Evolutionary conservation across 2,113 vertebrate species (phyloP).

Genomic region (Merops nubicus): DNA sequence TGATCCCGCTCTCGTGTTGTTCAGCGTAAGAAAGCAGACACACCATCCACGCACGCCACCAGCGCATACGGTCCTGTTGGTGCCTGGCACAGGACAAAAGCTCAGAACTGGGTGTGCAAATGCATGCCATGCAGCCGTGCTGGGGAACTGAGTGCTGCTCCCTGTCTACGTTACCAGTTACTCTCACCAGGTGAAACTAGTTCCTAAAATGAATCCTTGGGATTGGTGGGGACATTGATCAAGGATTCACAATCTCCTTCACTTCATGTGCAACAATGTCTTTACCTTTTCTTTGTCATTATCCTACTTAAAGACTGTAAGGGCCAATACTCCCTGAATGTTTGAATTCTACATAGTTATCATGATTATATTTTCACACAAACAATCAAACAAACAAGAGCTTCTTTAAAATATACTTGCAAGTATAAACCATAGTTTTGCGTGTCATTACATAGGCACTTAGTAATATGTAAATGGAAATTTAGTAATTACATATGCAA

Average conservation of each 20-base stretch:
- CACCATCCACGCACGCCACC: neutral
- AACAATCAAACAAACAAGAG: neutral
- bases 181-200: neutral
- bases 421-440: neutral
- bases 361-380: neutral
- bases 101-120: neutral
- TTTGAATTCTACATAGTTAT: neutral
- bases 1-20: neutral
- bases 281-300: neutral
- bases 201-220: neutral
- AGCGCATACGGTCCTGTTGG: accelerated
- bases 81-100: neutral
- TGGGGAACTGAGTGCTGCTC: neutral
- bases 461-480: neutral
- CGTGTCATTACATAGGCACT: neutral
- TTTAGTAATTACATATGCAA: neutral
- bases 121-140: accelerated
- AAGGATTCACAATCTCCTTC: neutral
- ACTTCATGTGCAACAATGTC: accelerated
- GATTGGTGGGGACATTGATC: accelerated
- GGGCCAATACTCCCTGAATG: neutral
- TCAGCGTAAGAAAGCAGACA: neutral
- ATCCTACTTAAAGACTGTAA: neutral
- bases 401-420: neutral
- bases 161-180: neutral